These are phyloP conservation scores for Microtus montanus DNA, from an alignment of 2,113 vertebrate species.

Conservation along the genomic window DNA sequence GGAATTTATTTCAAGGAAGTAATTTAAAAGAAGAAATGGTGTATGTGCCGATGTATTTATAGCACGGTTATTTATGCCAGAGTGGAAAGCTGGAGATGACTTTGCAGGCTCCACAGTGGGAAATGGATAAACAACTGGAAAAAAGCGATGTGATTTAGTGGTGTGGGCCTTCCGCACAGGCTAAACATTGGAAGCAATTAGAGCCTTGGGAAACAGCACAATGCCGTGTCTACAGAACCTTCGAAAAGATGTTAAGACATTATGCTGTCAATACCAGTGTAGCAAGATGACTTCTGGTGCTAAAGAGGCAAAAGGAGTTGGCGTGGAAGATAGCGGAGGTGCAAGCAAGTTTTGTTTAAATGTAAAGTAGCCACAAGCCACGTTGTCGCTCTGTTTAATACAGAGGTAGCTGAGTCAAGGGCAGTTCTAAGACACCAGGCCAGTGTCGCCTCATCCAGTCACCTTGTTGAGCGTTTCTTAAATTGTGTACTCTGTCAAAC, in stretches of 20 bases:
- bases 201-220: neutral
- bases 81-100: neutral
- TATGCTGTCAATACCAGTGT: neutral
- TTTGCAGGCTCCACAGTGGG: neutral
- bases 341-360: neutral
- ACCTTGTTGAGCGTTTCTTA: neutral
- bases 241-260: neutral
- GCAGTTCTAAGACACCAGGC: rapidly evolving
- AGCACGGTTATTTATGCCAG: constrained; percentile 44
- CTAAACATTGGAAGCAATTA: neutral
- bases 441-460: too few relatives aligned
- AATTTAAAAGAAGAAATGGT: constrained; percentile 57
- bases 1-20: constrained; percentile 70
- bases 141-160: neutral
- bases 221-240: rapidly evolving
- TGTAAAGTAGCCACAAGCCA: neutral
- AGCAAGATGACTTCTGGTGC: neutral
- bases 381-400: neutral
- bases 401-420: neutral
- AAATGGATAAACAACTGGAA: neutral
- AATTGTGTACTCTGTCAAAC: neutral
- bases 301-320: neutral
- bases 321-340: neutral
- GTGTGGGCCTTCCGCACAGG: neutral
- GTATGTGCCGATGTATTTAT: constrained; percentile 58